Conservation (phyloP, 2,113 vertebrate species). For the Aspidoscelis tigris region DNA sequence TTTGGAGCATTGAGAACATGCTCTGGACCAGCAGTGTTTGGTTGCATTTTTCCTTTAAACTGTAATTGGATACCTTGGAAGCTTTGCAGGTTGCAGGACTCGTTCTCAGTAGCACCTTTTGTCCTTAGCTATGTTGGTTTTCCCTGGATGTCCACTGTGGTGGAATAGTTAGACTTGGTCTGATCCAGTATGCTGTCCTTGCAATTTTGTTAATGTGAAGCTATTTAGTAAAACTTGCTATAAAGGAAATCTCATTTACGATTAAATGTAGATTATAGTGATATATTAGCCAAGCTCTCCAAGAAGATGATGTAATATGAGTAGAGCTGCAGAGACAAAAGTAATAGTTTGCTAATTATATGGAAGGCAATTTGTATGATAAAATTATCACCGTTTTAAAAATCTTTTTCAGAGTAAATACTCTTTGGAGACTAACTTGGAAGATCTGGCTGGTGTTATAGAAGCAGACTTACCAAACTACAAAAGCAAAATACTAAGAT, state of each 20-base stretch:
- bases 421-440: conserved; percentile 96
- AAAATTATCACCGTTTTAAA: conserved; percentile 6
- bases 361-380: background rate
- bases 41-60: too few species aligned
- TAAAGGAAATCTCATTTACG: background rate
- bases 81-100: too few species aligned
- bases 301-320: background rate
- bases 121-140: too few species aligned
- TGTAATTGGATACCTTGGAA: too few species aligned
- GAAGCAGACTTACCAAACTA: conserved; percentile 99
- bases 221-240: background rate
- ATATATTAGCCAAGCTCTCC: background rate
- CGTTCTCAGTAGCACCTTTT: too few species aligned
- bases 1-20: too few species aligned
- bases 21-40: too few species aligned
- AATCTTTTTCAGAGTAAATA: conserved; percentile 85
- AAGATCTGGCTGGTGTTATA: conserved; percentile 93
- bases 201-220: too few species aligned
- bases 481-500: conserved; percentile 97
- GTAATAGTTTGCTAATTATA: background rate
- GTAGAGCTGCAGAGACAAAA: background rate
- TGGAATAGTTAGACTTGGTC: too few species aligned
- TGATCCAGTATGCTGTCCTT: too few species aligned
- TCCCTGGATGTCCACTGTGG: too few species aligned
- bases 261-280: background rate